A percentile compares a stretch with the other conserved stretches of the same genome.
Conservation (phyloP, 2,113 vertebrate genomes). For the Monarcha castaneiventris region DNA sequence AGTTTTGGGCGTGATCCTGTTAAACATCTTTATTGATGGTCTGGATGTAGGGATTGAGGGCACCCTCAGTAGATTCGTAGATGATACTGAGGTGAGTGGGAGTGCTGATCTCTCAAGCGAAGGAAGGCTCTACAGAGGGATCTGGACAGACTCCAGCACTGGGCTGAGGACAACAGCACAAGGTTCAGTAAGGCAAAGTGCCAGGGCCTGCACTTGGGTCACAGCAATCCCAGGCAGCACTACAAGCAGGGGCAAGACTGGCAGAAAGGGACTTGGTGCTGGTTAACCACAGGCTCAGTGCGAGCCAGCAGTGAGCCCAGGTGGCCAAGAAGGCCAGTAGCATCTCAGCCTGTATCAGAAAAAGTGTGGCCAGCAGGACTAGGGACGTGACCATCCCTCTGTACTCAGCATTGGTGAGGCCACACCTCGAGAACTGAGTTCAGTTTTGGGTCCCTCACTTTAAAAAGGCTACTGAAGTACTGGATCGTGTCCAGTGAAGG, state of each 20-base stretch:
- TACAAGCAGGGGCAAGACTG: neutral
- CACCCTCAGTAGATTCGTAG: neutral
- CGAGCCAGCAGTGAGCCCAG: neutral
- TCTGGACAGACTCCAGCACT: neutral
- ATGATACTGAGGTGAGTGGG: neutral
- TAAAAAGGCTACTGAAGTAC: neutral
- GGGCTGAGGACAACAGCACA: neutral
- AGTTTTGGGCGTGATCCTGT: neutral
- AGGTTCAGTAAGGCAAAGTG: neutral
- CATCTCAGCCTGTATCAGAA: neutral
- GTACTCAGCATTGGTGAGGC: neutral
- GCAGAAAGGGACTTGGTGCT: neutral
- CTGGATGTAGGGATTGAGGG: neutral
- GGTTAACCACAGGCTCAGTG: neutral
- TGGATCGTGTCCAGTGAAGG: neutral
- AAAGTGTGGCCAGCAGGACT: neutral
- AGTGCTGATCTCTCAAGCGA: neutral
- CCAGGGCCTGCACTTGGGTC: neutral
- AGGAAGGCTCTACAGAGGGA: neutral
- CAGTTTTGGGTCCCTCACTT: neutral
- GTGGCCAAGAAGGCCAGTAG: neutral
- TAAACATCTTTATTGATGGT: neutral
- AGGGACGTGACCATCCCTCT: neutral
- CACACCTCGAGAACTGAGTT: accelerated
- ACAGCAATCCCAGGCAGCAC: accelerated